Base-by-base conservation (phyloP, 2,797 vertebrate species). In the Simalia tracyae region DNA sequence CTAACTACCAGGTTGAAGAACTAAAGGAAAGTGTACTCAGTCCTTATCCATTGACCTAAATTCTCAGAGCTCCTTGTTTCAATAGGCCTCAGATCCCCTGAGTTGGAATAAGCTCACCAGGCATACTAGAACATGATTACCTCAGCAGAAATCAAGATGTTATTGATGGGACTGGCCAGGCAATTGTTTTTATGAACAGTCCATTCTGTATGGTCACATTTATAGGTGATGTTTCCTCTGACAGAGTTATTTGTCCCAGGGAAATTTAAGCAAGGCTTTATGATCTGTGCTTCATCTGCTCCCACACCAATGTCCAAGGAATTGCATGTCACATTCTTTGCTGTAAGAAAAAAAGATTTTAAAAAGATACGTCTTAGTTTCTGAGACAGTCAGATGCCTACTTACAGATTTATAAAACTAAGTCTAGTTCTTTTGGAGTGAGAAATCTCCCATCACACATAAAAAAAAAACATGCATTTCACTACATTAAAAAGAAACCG, bases 61-160 rank as follows among this genome's bases (percentile, higher is more conserved):
- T 81, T 81, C 42, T 81, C 36, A 81, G 36, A 81, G 72, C 72
- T 42, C 4, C n/a, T 12, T 50, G 12, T 26, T 89, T 56, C 28
- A 28, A 54, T 68, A 42, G 46, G 22, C 1, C n/a, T 10, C n/a
- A 56, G 17, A 22, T n/a, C 64, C 19, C 54, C 17, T 57, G 63
- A 57, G 64, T 72, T 89, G 50, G 31, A 4, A 36, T 63, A 11
- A 76, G 68, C 7, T 89, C 15, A 86, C 28, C 56, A 15, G 50
- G 42, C 4, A 31, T 5, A 5, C 57, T 66, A 6, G 7, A 26
- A 42, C 7, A 6, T 96, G 1, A 19, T 88, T 95, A 98, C 98
- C 98, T 97, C 93, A 0, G 98, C 95, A 63, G 0, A 0, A 84
- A 0, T 84, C 88, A 98, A 94, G 60, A 98, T 91, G 11, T n/a